A percentile compares a stretch with the other conserved stretches of the same genome.
Evolutionary conservation across 2,113 vertebrate species (phyloP).

Genomic region (Panthera leo): DNA sequence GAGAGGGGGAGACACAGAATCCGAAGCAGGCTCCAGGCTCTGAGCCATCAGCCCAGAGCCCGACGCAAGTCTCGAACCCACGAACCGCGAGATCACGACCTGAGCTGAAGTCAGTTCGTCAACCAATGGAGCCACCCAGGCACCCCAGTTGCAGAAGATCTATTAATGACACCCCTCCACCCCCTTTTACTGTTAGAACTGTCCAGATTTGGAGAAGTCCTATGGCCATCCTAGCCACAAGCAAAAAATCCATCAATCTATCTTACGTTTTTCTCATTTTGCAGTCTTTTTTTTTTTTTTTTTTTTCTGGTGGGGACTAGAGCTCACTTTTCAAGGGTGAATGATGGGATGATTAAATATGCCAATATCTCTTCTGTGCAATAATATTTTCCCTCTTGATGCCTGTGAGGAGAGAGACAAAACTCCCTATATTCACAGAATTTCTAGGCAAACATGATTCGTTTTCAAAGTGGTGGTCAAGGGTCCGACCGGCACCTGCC

Average conservation of each 20-base stretch:
- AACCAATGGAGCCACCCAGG: too few species aligned
- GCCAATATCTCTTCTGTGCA: background rate
- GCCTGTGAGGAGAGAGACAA: background rate
- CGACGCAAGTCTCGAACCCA: too few species aligned
- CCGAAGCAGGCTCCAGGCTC: too few species aligned
- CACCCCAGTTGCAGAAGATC: background rate
- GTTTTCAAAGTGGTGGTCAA: background rate
- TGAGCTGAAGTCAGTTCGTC: too few species aligned
- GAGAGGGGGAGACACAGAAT: too few species aligned
- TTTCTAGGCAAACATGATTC: background rate
- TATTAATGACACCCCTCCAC: background rate
- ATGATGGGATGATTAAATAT: background rate
- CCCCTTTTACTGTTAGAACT: background rate
- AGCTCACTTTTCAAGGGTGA: background rate
- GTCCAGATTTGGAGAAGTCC: background rate
- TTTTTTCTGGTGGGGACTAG: background rate
- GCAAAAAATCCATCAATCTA: background rate
- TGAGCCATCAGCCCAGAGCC: too few species aligned
- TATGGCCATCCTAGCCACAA: background rate
- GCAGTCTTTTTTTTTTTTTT: background rate
- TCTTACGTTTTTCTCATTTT: background rate
- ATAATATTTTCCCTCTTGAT: background rate
- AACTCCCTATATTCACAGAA: rapidly evolving
- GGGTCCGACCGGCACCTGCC: too few species aligned
- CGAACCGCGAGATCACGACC: too few species aligned